Conservation (phyloP, 2,113 vertebrate species). For the Calyptommatus sinebrachiatus region DNA sequence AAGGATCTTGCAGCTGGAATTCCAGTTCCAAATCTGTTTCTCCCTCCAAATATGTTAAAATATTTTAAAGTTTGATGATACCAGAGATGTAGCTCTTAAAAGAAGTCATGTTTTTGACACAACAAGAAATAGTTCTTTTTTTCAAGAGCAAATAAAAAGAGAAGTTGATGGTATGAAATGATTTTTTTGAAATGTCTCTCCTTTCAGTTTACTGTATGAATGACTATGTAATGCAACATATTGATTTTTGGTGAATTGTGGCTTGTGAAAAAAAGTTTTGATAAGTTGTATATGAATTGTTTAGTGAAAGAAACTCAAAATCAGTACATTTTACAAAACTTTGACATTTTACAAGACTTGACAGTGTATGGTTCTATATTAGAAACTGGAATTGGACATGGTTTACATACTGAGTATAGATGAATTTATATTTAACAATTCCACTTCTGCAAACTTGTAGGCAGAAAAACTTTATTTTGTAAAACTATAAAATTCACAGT, state of each 20-base stretch:
- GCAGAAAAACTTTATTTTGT: constrained; percentile 5
- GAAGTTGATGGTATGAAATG: constrained; percentile 60
- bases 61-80: not conserved
- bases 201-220: constrained; percentile 60
- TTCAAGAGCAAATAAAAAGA: constrained; percentile 65
- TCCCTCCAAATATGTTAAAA: not conserved
- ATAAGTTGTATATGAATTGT: constrained; percentile 65
- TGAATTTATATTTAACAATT: constrained; percentile 7
- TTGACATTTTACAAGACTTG: constrained; percentile 36
- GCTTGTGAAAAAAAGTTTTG: constrained; percentile 63
- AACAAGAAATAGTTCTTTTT: constrained; percentile 28
- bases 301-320: constrained; percentile 58
- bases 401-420: not conserved
- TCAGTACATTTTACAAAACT: constrained; percentile 29
- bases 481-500: constrained; percentile 16
- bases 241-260: constrained; percentile 67
- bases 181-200: constrained; percentile 49
- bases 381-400: not conserved
- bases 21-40: no score
- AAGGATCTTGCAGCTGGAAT: not conserved
- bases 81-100: constrained; percentile 36
- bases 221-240: constrained; percentile 63
- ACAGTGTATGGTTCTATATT: constrained; percentile 18
- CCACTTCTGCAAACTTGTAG: constrained; percentile 2
- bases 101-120: constrained; percentile 44